Conservation (phyloP, 2,888 invertebrate species). For the Microplitis manilae region DNA sequence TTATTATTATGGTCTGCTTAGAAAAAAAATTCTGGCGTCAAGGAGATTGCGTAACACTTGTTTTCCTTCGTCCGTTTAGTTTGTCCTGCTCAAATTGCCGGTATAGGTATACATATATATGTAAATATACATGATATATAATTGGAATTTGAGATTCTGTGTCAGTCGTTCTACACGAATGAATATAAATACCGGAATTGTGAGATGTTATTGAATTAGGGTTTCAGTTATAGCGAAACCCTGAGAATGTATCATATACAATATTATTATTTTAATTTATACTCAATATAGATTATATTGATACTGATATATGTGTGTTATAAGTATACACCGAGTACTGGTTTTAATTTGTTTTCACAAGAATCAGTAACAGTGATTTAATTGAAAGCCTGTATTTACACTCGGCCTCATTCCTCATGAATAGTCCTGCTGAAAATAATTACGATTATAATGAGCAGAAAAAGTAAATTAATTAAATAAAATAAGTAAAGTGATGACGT, state of each 20-base stretch:
- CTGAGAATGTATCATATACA: slow-evolving; percentile 14
- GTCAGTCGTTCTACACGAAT: slow-evolving; percentile 13
- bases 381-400: slow-evolving; percentile 15
- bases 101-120: neutral
- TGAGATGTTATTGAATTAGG: slow-evolving; percentile 18
- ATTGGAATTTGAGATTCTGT: slow-evolving; percentile 33
- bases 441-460: neutral
- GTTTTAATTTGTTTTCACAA: slow-evolving; percentile 5
- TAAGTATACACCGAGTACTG: slow-evolving; percentile 11
- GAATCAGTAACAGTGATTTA: neutral
- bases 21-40: neutral
- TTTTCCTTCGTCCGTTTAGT: slow-evolving; percentile 18
- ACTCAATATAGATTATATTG: neutral
- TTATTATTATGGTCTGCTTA: too few relatives aligned
- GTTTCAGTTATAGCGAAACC: slow-evolving; percentile 12
- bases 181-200: slow-evolving; percentile 1
- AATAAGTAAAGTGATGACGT: neutral
- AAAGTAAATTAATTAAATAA: neutral
- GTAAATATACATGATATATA: slow-evolving; percentile 19
- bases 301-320: neutral
- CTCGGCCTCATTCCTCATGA: neutral
- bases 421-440: neutral
- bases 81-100: slow-evolving; percentile 3
- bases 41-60: neutral
- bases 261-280: neutral